A percentile compares a stretch with the other conserved stretches of the same genome.
Conservation (phyloP, 2,797 vertebrate species). For the Chromis chromis region DNA sequence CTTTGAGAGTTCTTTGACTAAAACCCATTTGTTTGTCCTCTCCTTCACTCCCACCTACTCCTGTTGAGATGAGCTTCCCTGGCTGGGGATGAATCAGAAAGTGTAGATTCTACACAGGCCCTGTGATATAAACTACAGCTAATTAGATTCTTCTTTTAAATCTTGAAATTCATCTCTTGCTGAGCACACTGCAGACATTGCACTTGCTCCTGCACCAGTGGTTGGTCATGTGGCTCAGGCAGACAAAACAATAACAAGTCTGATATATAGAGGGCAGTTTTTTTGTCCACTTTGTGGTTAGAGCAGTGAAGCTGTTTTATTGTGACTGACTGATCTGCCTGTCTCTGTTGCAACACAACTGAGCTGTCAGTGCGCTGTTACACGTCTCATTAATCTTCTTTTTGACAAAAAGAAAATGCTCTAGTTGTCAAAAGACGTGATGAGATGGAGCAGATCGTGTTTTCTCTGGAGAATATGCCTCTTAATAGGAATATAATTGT, state of each 20-base stretch:
- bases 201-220: constrained; percentile 8
- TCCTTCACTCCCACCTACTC: background rate
- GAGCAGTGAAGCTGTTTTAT: background rate
- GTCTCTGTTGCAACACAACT: constrained; percentile 21
- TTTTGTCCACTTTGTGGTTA: background rate
- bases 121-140: constrained; percentile 12
- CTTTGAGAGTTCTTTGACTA: background rate
- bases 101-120: background rate
- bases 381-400: constrained; percentile 30
- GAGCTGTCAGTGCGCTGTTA: constrained; percentile 22
- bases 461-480: constrained; percentile 21
- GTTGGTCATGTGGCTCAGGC: background rate
- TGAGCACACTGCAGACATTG: background rate
- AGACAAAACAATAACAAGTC: constrained; percentile 2
- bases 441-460: constrained; percentile 34
- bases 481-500: constrained; percentile 11
- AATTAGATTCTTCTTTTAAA: constrained; percentile 1
- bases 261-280: background rate
- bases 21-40: constrained; percentile 31
- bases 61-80: constrained; percentile 27
- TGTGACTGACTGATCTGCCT: constrained; percentile 1
- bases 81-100: constrained; percentile 24
- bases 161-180: constrained; percentile 24
- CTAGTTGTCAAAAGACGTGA: background rate
- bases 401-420: constrained; percentile 11